Conservation (phyloP, 53 echinoderm and acorn worm species). For the Echinometra lucunter region DNA sequence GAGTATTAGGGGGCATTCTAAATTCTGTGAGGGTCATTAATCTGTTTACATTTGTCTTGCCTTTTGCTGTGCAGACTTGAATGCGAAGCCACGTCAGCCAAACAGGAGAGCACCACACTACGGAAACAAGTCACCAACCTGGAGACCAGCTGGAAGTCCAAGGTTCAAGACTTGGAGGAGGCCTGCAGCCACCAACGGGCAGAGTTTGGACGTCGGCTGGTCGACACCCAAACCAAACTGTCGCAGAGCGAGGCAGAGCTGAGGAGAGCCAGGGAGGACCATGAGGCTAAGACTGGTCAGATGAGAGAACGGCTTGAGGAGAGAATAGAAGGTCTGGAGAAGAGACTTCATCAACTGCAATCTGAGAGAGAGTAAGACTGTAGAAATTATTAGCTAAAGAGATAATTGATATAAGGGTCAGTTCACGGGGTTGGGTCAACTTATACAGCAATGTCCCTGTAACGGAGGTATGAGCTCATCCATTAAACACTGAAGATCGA, state of each 20-base stretch:
- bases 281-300: constrained; percentile 30
- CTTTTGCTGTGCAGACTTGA: constrained; percentile 31
- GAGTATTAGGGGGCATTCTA: too few species aligned
- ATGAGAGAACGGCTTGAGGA: constrained; percentile 57
- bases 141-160: constrained; percentile 68
- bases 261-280: constrained; percentile 59
- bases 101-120: constrained; percentile 66
- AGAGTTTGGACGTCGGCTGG: constrained; percentile 88
- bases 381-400: too few species aligned
- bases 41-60: too few species aligned
- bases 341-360: constrained; percentile 30
- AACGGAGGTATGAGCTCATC: too few species aligned
- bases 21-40: too few species aligned
- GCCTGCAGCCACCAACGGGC: constrained; percentile 75
- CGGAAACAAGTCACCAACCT: constrained; percentile 41
- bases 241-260: constrained; percentile 77
- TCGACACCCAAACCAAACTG: constrained; percentile 90
- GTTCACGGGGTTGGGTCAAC: too few species aligned
- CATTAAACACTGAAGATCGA: too few species aligned
- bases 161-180: constrained; percentile 78
- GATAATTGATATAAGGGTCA: too few species aligned
- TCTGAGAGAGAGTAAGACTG: constrained; percentile 66
- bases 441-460: too few species aligned
- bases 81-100: constrained; percentile 53
- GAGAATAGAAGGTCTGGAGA: constrained; percentile 61